These are phyloP conservation scores for Yasuhikotakia modesta DNA, from an alignment of 2,797 vertebrate genomes.

Conservation along the genomic window DNA sequence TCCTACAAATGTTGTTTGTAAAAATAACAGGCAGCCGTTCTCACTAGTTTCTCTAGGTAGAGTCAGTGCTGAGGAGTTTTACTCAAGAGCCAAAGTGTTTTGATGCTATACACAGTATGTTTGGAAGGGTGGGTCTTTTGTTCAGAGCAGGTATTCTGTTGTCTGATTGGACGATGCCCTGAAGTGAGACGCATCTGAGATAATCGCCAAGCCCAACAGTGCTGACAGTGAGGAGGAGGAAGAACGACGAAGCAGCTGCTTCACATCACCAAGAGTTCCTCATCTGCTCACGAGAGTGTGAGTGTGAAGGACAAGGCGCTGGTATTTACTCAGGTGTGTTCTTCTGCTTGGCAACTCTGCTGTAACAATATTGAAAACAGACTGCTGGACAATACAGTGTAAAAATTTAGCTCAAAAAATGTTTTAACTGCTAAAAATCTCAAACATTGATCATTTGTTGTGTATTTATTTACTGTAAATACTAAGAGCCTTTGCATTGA, in stretches of 20 bases:
- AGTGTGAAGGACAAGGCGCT: constrained; percentile 52
- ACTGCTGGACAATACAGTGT: constrained; percentile 57
- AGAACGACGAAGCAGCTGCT: constrained; percentile 62
- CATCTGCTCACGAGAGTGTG: constrained; percentile 46
- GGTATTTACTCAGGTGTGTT: constrained; percentile 81
- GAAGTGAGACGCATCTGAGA: constrained; percentile 67
- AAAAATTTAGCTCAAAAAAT: no score
- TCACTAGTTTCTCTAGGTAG: constrained; percentile 13
- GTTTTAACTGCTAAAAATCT: no score
- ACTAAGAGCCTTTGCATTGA: no score
- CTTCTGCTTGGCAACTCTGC: constrained; percentile 72
- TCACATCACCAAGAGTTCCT: constrained; percentile 48
- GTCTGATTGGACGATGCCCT: constrained; percentile 64
- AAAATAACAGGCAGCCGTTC: constrained; percentile 19
- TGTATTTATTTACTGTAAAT: background rate
- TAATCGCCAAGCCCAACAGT: constrained; percentile 59
- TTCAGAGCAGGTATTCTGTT: constrained; percentile 53
- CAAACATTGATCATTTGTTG: no score
- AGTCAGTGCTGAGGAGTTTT: background rate
- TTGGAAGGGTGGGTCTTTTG: constrained; percentile 60
- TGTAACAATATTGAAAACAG: constrained; percentile 73
- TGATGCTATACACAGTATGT: background rate
- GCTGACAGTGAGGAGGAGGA: constrained; percentile 66
- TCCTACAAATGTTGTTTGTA: constrained; percentile 22
- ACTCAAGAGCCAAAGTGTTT: constrained; percentile 17